phyloP scores from a whole-genome alignment of 2,113 vertebrate species.

The Neotoma lepida region DNA sequence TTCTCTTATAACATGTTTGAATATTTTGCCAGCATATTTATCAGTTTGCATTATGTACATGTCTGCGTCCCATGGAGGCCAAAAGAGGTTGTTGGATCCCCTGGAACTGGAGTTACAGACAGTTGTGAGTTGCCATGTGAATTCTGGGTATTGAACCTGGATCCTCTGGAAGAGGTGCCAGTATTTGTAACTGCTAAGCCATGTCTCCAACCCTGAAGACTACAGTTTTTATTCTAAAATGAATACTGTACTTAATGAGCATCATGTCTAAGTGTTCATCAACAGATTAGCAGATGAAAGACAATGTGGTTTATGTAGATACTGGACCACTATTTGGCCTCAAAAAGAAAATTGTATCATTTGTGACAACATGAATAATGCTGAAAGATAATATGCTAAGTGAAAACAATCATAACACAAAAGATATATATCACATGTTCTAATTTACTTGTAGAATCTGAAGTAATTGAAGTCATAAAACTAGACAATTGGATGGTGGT shows the following conservation, averaged over 20 bases:
- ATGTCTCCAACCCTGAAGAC: neutral
- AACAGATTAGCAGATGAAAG: neutral
- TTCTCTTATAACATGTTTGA: neutral
- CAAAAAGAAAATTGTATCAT: neutral
- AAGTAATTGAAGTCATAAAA: neutral
- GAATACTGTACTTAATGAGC: neutral
- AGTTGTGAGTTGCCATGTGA: neutral
- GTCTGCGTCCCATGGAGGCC: neutral
- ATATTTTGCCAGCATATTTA: neutral
- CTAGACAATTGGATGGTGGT: neutral
- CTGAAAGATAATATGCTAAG: neutral
- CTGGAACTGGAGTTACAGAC: neutral
- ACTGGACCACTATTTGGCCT: neutral
- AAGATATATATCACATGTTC: neutral
- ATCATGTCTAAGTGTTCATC: neutral
- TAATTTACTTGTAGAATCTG: neutral
- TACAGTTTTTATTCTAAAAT: neutral
- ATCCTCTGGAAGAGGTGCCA: neutral
- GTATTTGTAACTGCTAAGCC: neutral
- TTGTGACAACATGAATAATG: neutral
- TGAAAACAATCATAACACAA: neutral
- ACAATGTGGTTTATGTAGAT: neutral
- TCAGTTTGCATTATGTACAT: neutral
- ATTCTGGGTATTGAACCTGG: neutral
- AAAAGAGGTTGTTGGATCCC: neutral